Conservation (phyloP, 1,140 invertebrate genomes). For the Saccostrea cuccullata region DNA sequence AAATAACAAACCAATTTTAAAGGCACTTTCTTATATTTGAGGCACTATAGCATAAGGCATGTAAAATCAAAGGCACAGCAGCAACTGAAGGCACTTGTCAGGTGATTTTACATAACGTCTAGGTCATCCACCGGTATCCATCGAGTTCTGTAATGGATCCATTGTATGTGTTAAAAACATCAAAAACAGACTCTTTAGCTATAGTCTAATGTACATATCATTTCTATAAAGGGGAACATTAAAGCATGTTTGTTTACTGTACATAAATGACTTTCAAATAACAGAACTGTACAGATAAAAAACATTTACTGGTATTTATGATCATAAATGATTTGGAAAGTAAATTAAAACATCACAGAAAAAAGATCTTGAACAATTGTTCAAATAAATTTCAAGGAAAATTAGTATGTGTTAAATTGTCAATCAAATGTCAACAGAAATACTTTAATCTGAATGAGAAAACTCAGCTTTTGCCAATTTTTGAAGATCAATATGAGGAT, state of each 20-base stretch:
- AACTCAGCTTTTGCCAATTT: background rate
- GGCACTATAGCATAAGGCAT: conserved; percentile 7
- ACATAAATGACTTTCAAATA: background rate
- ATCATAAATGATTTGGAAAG: no score
- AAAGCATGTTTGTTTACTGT: background rate
- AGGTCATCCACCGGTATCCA: background rate
- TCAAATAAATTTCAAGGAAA: background rate
- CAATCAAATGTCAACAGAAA: background rate
- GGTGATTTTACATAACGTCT: background rate
- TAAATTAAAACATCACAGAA: background rate
- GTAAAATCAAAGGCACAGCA: background rate
- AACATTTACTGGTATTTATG: no score
- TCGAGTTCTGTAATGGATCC: background rate
- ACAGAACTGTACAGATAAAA: no score
- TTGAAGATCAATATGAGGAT: background rate
- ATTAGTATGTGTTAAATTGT: background rate
- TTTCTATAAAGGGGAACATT: background rate
- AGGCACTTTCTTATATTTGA: background rate
- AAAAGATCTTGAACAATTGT: background rate
- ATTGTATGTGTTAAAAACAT: background rate
- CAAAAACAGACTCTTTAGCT: background rate
- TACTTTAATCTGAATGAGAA: background rate
- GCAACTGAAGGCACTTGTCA: conserved; percentile 18
- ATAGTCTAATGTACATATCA: background rate
- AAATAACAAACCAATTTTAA: background rate